Evolutionary conservation across 2,113 vertebrate genomes (phyloP).

Genomic region (Halichoeres trimaculatus): DNA sequence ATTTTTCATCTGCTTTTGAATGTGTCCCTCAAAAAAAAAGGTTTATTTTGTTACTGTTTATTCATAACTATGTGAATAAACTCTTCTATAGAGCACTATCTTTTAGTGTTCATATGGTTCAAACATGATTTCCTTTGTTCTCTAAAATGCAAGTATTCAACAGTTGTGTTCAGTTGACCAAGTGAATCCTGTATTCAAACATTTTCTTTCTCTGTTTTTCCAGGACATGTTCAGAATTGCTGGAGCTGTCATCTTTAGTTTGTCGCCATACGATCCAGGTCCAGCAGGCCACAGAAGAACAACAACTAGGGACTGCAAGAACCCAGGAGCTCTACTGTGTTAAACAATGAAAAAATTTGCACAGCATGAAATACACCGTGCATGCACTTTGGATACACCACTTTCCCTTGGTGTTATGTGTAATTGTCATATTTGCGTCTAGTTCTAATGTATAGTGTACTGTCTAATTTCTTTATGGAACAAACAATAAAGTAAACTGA

Average conservation of each 20-base stretch:
- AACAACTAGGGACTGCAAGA: slow-evolving; percentile 63
- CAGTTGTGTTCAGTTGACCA: not conserved
- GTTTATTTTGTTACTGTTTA: too few species aligned
- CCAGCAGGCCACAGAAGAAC: slow-evolving; percentile 75
- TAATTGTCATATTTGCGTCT: slow-evolving; percentile 3
- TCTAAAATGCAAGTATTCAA: too few species aligned
- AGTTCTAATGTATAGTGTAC: not conserved
- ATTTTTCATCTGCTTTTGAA: not conserved
- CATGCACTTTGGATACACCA: slow-evolving; percentile 51
- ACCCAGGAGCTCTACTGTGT: slow-evolving; percentile 66
- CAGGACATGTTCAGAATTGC: slow-evolving; percentile 71
- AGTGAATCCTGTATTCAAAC: not conserved
- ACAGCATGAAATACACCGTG: slow-evolving; percentile 8
- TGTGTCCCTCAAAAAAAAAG: not conserved
- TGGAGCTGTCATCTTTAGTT: slow-evolving; percentile 81
- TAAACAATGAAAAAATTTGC: slow-evolving; percentile 28
- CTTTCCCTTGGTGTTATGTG: not conserved
- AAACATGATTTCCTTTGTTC: not conserved
- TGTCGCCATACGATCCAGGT: slow-evolving; percentile 81
- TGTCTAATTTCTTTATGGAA: slow-evolving; percentile 13
- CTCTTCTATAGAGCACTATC: not conserved
- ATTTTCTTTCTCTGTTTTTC: not conserved
- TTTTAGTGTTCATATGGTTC: not conserved
- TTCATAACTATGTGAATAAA: too few species aligned
- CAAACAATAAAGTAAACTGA: not conserved